Evolutionary conservation across 2,888 invertebrate genomes (phyloP), one percentile per base, ranked within the genome.

Genomic region (Stenodera caucasica): DNA sequence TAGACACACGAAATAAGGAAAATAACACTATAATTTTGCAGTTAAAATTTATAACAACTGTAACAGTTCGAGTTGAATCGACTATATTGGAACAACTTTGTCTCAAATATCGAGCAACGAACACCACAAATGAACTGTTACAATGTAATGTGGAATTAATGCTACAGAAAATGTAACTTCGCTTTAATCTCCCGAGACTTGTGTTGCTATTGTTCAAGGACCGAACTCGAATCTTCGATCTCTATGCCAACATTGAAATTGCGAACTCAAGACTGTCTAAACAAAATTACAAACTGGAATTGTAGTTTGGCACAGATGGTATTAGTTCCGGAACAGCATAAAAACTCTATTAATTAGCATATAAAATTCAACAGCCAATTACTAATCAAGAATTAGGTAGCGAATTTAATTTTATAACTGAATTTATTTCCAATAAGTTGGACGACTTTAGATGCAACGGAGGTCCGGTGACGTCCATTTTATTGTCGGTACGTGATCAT

Each of bases 401-500:
- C n/a, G n/a, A n/a, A n/a, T n/a, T n/a, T n/a, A n/a, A n/a, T n/a
- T n/a, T n/a, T n/a, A n/a, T n/a, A 26, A 26, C 5, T 26, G 26
- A 26, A 26, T 26, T 26, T 6, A 53, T 32, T 15, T 53, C n/a
- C 18, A 52, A 52, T 52, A 5, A 26, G 26, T 26, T 26, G 14
- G 30, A 52, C 32, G 15, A 8, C 30, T 18, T 18, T 2, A 2
- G 18, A 53, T 52, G 30, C 52, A 52, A 29, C 6, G 33, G 18
- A 8, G 2, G 50, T 50, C 5, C 29, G n/a, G 2, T 52, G 18
- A 2, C 15, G 8, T 21, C 33, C 21, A 53, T 21, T 35, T 32
- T 14, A 45, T 51, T 45, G 37, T 15, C 6, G 9, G 51, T 37
- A 56, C 59, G 63, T 60, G 64, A 54, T 51, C 45, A 12, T 23